Evolutionary conservation across 2,797 vertebrate genomes (phyloP), one percentile per base, ranked within the genome.

Genomic region (Centroberyx gerrardi): DNA sequence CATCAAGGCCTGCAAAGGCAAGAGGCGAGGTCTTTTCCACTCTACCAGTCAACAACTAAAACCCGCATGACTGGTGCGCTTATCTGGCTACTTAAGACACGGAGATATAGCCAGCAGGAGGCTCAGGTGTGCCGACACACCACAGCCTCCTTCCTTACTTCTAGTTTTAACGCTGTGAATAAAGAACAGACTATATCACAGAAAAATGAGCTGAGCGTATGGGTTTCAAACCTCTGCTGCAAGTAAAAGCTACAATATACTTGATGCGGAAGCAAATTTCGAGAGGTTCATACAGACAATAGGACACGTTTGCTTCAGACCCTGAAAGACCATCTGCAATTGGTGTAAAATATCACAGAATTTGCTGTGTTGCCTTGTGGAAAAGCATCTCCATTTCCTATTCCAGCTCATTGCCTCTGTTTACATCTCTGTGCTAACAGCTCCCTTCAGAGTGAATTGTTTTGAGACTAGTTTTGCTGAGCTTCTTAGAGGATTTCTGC

Each of bases 1-100:
- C 80, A 81, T 91, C 90, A 91, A 80, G 87, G 76, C 60, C 27
- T 10, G 22, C 36, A 76, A 59, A 66, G 74, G 76, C 54, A 62
- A 71, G 68, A 85, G 71, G 67, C 10, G 4, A 67, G 31, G 53
- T 72, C 22, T 8, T 48, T 22, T 52, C n/a, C 48, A 13, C 9
- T 27, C 48, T 13, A 17, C 14, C 36, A 9, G 36, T 8, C 15
- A 40, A 8, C 17, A 53, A 53, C 31, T 66, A 8, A 33, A n/a
- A 36, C 14, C 10, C 27, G 9, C 2, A 40, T 42, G 5, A 29
- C 22, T 62, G 60, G 10, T 28, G 13, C 22, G 9, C 9, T 44
- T 29, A 5, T 29, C 27, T 49, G 8, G 5, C 33, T 55, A 12
- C 27, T 33, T 36, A 5, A 58, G 40, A 29, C 33, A 27, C 7